These are phyloP conservation scores for Maniola jurtina DNA, from an alignment of 1,140 invertebrate genomes.

Conservation along the genomic window DNA sequence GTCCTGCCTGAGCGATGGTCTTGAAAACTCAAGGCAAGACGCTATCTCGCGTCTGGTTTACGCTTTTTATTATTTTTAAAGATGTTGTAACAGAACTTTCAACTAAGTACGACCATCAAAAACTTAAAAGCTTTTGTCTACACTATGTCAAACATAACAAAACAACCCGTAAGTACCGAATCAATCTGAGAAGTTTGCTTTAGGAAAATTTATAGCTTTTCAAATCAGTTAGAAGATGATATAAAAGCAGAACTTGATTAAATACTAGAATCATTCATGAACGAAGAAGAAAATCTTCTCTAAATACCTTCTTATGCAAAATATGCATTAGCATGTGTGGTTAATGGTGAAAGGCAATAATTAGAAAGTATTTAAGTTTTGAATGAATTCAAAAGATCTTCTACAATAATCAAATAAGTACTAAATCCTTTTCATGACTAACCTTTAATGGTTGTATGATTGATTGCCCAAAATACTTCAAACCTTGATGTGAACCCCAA, in stretches of 20 bases:
- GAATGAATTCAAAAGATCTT: neutral
- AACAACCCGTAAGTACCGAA: too few species aligned
- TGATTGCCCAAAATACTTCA: neutral
- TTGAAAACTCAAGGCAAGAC: slow-evolving; percentile 19
- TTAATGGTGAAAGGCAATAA: slow-evolving; percentile 7
- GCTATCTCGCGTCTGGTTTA: neutral
- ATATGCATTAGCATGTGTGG: neutral
- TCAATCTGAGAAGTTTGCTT: too few species aligned
- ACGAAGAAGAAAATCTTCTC: too few species aligned
- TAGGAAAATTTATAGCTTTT: too few species aligned
- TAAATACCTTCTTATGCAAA: neutral
- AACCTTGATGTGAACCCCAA: neutral
- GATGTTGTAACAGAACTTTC: neutral
- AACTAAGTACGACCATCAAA: neutral
- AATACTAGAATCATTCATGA: too few species aligned
- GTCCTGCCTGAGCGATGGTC: slow-evolving; percentile 10
- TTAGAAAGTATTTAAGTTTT: slow-evolving; percentile 7
- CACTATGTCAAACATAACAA: neutral
- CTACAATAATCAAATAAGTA: neutral
- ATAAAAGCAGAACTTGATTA: too few species aligned
- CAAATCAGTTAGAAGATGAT: too few species aligned
- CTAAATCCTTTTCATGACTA: neutral
- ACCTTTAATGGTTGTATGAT: neutral
- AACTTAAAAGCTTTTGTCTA: neutral
- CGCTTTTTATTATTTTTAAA: neutral